Evolutionary conservation across 2,113 vertebrate genomes (phyloP), one percentile per base, ranked within the genome.

Genomic region (Alosa alosa): DNA sequence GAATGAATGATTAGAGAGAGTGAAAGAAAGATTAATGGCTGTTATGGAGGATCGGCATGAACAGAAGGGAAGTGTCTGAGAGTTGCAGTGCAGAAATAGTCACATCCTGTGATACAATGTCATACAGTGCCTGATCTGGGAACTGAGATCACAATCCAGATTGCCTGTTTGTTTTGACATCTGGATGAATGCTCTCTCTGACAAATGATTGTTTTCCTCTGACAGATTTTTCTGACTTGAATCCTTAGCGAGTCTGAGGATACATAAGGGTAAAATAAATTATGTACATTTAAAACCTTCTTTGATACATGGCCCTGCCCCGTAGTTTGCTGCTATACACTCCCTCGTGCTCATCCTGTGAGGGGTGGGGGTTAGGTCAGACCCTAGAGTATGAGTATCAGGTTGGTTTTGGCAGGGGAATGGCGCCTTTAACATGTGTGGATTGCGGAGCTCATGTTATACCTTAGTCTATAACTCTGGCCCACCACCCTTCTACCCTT

Each of bases 1-100:
- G 52, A 85, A 81, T 31, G 52, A 10, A 36, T 78, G 22, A 81
- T 84, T 84, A 46, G 17, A 47, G 83, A 84, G 25, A 41, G 44
- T 84, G 25, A 9, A 75, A 31, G 17, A 25, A 68, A 68, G 72
- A 78, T 78, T 78, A 6, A 78, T 78, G 17, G 72, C 13, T 36
- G 11, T 78, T 78, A 41, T 78, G 72, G 31, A 36, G 13, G 36
- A 39, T 78, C 9, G 15, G 39, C 72, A 17, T 78, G 39, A 39
- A 39, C 10, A 41, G 72, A 78, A 78, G 72, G 31, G 72, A 60
- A 20, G 18, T 6, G 72, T 13, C 72, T 78, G 31, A 72, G 72
- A 39, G 11, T 78, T 36, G 10, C 39, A 13, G 72, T 39, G 72
- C 36, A 39, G 45, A 46, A 31, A n/a, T 31, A 57, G 31, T 36